Evolutionary conservation across 1,140 invertebrate genomes (phyloP).

Genomic region (Drosophila sproati): DNA sequence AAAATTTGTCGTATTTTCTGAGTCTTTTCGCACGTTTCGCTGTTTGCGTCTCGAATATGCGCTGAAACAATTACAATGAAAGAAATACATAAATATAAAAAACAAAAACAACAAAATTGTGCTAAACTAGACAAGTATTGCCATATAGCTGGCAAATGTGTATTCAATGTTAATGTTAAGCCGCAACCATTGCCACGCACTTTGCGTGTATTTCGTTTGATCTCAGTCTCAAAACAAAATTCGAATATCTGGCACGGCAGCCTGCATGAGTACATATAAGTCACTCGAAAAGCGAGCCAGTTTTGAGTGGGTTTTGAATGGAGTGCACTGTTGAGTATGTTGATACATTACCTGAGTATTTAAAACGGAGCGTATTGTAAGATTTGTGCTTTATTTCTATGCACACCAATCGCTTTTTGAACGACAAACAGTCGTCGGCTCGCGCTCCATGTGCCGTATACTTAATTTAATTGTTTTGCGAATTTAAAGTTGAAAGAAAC

Average conservation of each 20-base stretch:
- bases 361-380: conserved; percentile 60
- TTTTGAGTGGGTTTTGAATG: conserved; percentile 57
- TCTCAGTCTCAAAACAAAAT: conserved; percentile 26
- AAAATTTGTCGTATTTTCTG: conserved; percentile 34
- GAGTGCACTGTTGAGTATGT: conserved; percentile 44
- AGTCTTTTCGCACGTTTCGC: conserved; percentile 67
- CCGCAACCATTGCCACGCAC: conserved; percentile 58
- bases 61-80: conserved; percentile 54
- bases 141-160: conserved; percentile 29
- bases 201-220: conserved; percentile 28
- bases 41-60: conserved; percentile 54
- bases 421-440: conserved; percentile 35
- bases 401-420: conserved; percentile 59
- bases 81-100: conserved; percentile 17
- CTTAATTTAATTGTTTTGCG: conserved; percentile 45
- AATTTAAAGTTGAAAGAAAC: conserved; percentile 14
- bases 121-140: conserved; percentile 31
- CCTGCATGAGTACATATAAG: conserved; percentile 9
- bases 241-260: conserved; percentile 11
- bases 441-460: conserved; percentile 54
- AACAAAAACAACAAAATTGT: conserved; percentile 11
- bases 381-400: conserved; percentile 65
- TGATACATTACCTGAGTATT: conserved; percentile 50
- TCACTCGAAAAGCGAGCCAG: conserved; percentile 50
- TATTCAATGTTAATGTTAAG: conserved; percentile 69